These are phyloP conservation scores for Agapornis canus DNA, from an alignment of 2,797 vertebrate species.

Conservation along the genomic window DNA sequence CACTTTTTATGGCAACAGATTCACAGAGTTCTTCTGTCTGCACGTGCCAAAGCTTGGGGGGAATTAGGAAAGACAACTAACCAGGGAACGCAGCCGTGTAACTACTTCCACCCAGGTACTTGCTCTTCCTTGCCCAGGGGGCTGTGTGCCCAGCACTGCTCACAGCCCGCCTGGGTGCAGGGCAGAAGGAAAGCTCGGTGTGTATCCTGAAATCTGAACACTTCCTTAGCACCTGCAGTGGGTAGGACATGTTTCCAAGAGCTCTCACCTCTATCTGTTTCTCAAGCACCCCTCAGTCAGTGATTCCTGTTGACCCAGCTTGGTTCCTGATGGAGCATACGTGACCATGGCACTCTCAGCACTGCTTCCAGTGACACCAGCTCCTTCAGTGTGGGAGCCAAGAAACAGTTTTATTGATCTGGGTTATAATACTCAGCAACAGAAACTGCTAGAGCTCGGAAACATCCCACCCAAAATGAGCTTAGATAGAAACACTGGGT, in stretches of 20 bases:
- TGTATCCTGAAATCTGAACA: neutral
- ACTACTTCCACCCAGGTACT: neutral
- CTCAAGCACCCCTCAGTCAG: neutral
- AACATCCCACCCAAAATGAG: neutral
- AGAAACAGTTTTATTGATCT: neutral
- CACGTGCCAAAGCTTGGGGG: neutral
- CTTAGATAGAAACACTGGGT: neutral
- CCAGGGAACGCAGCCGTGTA: neutral
- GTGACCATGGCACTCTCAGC: neutral
- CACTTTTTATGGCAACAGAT: neutral
- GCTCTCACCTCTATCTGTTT: neutral
- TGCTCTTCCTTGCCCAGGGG: neutral
- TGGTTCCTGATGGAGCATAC: neutral
- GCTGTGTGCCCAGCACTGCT: neutral
- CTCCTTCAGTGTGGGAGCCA: neutral
- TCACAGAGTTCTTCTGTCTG: neutral
- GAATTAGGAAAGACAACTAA: neutral
- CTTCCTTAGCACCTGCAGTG: neutral
- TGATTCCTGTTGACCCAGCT: neutral
- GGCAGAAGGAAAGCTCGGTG: neutral
- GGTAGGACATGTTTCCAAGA: neutral
- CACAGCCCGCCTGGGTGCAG: neutral
- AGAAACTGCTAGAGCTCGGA: neutral
- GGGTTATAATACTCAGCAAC: neutral
- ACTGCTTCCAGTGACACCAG: neutral